These are phyloP conservation scores for Orthochromis indermauri DNA, from an alignment of 2,113 vertebrate genomes.

Conservation along the genomic window DNA sequence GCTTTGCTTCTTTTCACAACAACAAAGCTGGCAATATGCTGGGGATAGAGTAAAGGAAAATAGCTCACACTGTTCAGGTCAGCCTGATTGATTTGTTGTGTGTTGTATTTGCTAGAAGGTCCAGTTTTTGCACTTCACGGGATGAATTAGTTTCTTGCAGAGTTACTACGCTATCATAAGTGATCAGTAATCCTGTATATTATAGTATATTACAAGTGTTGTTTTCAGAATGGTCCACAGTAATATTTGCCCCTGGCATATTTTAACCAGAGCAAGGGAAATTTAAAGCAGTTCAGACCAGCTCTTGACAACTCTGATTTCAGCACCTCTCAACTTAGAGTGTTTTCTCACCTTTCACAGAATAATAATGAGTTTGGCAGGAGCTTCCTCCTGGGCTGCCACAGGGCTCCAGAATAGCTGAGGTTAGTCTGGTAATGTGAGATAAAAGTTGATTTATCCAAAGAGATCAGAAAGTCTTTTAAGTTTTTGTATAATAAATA, in stretches of 20 bases:
- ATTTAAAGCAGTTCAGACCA: not conserved
- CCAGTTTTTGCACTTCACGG: not conserved
- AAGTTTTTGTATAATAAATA: not conserved
- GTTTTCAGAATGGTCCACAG: not conserved
- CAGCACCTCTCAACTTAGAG: not conserved
- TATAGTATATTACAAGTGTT: not conserved
- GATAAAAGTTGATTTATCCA: not conserved
- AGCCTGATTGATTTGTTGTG: not conserved
- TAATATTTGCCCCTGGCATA: not conserved
- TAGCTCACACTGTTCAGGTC: not conserved
- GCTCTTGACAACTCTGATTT: not conserved
- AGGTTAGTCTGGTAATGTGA: not conserved
- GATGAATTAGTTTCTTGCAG: not conserved
- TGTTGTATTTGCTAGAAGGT: not conserved
- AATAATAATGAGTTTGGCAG: slow-evolving; percentile 38
- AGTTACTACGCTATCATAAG: not conserved
- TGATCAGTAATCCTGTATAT: not conserved
- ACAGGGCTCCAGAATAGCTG: not conserved
- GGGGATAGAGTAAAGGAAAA: not conserved
- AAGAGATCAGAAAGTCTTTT: not conserved
- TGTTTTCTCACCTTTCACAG: slow-evolving; percentile 34
- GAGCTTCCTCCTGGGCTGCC: not conserved
- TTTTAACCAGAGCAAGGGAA: not conserved
- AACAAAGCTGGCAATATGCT: not conserved
- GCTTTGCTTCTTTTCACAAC: not conserved